Evolutionary conservation across 1,140 invertebrate species (phyloP).

Genomic region (Bombus breviceps): DNA sequence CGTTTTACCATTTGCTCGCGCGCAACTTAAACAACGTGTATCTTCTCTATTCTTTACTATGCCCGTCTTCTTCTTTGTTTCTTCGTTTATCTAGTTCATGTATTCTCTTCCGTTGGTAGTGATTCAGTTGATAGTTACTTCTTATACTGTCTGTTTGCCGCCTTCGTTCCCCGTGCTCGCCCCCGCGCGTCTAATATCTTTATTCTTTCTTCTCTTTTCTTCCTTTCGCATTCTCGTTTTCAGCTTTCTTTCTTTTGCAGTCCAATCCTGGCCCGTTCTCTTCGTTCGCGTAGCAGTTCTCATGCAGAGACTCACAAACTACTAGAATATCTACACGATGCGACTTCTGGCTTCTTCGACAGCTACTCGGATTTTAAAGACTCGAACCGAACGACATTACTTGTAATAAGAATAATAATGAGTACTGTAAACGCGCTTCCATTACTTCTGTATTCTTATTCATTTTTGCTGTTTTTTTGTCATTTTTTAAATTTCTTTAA

Average conservation of each 20-base stretch:
- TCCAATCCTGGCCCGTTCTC: conserved; percentile 14
- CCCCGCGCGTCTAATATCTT: background rate
- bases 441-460: conserved; percentile 70
- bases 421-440: conserved; percentile 75
- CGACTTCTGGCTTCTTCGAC: conserved; percentile 63
- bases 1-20: conserved; percentile 33
- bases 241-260: background rate
- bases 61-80: background rate
- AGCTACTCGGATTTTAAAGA: conserved; percentile 73
- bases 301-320: conserved; percentile 63
- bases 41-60: conserved; percentile 11
- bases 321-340: conserved; percentile 74
- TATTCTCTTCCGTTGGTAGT: conserved; percentile 69
- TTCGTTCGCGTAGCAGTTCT: conserved; percentile 25
- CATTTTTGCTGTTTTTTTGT: conserved; percentile 55
- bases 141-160: conserved; percentile 57
- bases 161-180: conserved; percentile 28
- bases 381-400: conserved; percentile 70
- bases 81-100: conserved; percentile 61
- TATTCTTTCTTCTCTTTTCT: background rate
- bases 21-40: conserved; percentile 71
- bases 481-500: conserved; percentile 40
- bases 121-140: conserved; percentile 72
- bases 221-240: background rate
- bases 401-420: conserved; percentile 69